Percentiles rank a stretch among this genome's conserved stretches.
Evolutionary conservation across 1,140 invertebrate species (phyloP).

Genomic region (Papilio helenus): DNA sequence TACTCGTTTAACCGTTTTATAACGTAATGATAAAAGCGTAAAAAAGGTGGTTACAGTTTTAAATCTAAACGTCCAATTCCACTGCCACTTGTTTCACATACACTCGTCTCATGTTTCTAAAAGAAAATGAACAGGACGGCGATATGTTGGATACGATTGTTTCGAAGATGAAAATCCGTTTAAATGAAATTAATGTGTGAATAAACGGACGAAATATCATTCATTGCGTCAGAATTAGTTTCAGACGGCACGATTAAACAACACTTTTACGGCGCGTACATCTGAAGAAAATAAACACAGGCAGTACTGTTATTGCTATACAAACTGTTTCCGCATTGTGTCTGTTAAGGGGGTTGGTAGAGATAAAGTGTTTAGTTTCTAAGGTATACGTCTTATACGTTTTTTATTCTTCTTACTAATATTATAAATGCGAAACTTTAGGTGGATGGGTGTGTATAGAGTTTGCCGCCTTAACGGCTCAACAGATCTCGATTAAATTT

Average conservation of each 20-base stretch:
- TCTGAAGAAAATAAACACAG: slow-evolving; percentile 2
- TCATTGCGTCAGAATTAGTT: not conserved
- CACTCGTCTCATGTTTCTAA: not conserved
- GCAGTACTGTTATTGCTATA: not conserved
- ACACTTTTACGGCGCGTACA: not conserved
- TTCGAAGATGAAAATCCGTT: not conserved
- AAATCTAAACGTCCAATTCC: not conserved
- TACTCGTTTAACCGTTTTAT: not conserved
- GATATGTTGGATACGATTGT: not conserved
- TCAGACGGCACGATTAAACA: slow-evolving; percentile 11
- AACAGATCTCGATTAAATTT: no score
- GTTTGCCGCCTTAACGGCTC: no score
- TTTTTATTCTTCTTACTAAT: no score
- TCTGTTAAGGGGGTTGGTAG: not conserved
- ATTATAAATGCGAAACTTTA: no score
- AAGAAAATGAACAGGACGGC: not conserved
- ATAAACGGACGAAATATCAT: slow-evolving; percentile 6
- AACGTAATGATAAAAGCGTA: not conserved
- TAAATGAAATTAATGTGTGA: slow-evolving; percentile 15
- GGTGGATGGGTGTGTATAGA: no score
- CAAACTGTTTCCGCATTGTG: not conserved
- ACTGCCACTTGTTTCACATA: not conserved
- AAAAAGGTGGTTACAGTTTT: not conserved
- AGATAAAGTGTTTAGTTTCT: not conserved
- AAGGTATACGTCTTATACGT: no score